Conservation (phyloP, 1,140 invertebrate species). For the Drosophila obscura region DNA sequence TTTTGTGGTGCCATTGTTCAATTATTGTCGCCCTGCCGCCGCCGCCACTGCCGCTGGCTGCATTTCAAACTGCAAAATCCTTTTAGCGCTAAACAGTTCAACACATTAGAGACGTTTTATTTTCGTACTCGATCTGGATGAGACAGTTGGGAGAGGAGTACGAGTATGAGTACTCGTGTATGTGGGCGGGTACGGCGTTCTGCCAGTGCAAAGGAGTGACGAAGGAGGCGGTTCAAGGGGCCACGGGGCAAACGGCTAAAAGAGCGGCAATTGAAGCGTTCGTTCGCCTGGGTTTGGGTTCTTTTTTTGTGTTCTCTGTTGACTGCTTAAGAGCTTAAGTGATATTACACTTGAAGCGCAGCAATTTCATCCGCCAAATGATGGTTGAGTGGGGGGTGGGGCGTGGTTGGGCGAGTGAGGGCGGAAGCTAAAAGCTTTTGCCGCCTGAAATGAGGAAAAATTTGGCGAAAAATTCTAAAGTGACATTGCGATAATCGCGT, state of each 20-base stretch:
- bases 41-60: constrained; percentile 16
- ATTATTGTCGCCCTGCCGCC: constrained; percentile 30
- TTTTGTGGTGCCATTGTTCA: constrained; percentile 43
- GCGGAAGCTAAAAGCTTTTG: constrained; percentile 73
- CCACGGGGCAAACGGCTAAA: constrained; percentile 31
- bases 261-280: constrained; percentile 56
- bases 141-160: constrained; percentile 24
- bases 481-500: constrained; percentile 80
- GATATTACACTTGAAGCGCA: constrained; percentile 79
- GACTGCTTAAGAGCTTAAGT: constrained; percentile 81
- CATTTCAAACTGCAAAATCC: constrained; percentile 66
- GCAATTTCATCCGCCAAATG: constrained; percentile 73
- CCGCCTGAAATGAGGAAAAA: constrained; percentile 65
- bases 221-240: constrained; percentile 6
- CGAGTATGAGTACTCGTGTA: background rate
- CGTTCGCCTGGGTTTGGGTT: constrained; percentile 28
- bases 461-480: constrained; percentile 66
- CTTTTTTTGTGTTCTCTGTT: constrained; percentile 23
- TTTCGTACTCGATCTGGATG: constrained; percentile 20
- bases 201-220: background rate
- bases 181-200: background rate
- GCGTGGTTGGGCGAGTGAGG: constrained; percentile 4
- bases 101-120: constrained; percentile 63
- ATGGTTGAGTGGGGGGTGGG: constrained; percentile 25
- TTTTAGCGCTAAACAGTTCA: constrained; percentile 74